Conservation (phyloP, 1,140 invertebrate species). For the Thalassaphorura encarpata region DNA sequence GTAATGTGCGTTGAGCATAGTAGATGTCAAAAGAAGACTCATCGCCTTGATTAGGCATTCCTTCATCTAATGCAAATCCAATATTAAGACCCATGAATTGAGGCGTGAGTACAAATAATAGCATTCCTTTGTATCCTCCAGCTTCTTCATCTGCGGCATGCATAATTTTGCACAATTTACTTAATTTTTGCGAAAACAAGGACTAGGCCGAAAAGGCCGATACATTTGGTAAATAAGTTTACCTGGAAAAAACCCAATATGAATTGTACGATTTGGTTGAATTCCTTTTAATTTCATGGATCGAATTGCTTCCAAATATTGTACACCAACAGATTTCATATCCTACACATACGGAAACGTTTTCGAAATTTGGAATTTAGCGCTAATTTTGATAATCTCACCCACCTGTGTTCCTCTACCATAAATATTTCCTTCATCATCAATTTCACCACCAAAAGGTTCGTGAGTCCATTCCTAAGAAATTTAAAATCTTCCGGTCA, state of each 20-base stretch:
- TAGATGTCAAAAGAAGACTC: conserved; percentile 53
- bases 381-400: too few relatives aligned
- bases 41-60: conserved; percentile 53
- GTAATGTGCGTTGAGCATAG: conserved; percentile 55
- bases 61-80: conserved; percentile 83
- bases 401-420: conserved; percentile 67
- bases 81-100: conserved; percentile 73
- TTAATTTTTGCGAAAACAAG: not conserved
- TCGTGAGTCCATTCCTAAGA: conserved; percentile 60
- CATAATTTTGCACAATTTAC: not conserved
- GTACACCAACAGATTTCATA: conserved; percentile 71
- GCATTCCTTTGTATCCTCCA: conserved; percentile 73
- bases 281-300: conserved; percentile 50
- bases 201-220: not conserved
- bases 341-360: too few relatives aligned
- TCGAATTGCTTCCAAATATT: conserved; percentile 66
- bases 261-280: conserved; percentile 52
- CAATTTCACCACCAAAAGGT: conserved; percentile 64
- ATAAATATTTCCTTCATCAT: conserved; percentile 67
- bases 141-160: conserved; percentile 72
- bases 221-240: conserved; percentile 43
- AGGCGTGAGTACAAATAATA: conserved; percentile 59
- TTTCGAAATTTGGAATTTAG: too few relatives aligned
- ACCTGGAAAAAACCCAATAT: conserved; percentile 75
- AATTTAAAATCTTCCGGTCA: not conserved